A percentile compares a stretch with the other conserved stretches of the same genome.
Conservation (phyloP, 2,888 invertebrate genomes). For the Eupelmus urozonus region DNA sequence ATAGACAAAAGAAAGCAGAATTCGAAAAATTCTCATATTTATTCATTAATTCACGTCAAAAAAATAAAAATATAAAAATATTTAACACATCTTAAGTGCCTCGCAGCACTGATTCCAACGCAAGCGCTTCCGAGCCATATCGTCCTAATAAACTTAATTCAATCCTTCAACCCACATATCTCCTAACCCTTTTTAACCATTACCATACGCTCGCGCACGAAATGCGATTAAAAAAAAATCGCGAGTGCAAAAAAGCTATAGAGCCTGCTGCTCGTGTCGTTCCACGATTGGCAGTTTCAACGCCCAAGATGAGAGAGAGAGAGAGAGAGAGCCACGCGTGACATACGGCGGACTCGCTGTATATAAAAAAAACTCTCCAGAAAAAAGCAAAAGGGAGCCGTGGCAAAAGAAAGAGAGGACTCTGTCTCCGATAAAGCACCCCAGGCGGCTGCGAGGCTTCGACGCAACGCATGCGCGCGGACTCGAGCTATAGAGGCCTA, state of each 20-base stretch:
- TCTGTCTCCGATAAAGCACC: conserved; percentile 36
- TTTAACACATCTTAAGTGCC: too few relatives aligned
- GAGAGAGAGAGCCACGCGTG: conserved; percentile 44
- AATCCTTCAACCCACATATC: conserved; percentile 16
- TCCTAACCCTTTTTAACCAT: conserved; percentile 23
- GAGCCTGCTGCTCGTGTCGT: conserved; percentile 27
- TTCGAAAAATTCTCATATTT: too few relatives aligned
- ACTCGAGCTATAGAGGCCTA: too few relatives aligned
- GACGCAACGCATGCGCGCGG: conserved; percentile 54
- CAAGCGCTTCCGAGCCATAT: too few relatives aligned
- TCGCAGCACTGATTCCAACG: too few relatives aligned
- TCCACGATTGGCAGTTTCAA: conserved; percentile 52
- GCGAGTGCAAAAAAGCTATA: neutral
- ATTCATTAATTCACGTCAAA: too few relatives aligned
- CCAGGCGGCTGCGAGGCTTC: conserved; percentile 4
- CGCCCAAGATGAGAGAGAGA: neutral
- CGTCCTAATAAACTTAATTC: conserved; percentile 15
- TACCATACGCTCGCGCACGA: conserved; percentile 7
- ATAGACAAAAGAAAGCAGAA: too few relatives aligned
- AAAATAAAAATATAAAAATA: too few relatives aligned
- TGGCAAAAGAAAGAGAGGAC: conserved; percentile 32
- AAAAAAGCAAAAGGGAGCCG: conserved; percentile 3
- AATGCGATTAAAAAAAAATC: conserved; percentile 35
- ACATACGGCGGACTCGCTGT: conserved; percentile 56
- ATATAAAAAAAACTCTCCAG: conserved; percentile 9